These are phyloP conservation scores for Drosophila ezoana DNA, from an alignment of 2,888 invertebrate species.

Conservation along the genomic window DNA sequence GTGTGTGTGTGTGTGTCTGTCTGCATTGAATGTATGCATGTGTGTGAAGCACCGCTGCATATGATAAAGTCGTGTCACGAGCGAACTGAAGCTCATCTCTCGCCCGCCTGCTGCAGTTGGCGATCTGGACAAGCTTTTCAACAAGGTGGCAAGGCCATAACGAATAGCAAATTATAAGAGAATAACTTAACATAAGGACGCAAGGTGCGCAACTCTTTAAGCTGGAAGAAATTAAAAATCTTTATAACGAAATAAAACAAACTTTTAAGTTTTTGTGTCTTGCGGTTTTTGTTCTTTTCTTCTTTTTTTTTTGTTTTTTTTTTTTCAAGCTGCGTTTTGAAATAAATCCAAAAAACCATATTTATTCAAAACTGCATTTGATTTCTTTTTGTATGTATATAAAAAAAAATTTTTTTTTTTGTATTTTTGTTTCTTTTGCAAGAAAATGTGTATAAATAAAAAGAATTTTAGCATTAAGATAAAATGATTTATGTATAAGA, in stretches of 20 bases:
- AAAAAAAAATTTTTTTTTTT: constrained; percentile 57
- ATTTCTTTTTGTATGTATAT: constrained; percentile 49
- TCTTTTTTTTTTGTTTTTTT: constrained; percentile 34
- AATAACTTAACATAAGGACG: not conserved
- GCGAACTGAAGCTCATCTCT: not conserved
- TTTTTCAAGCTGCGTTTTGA: constrained; percentile 80
- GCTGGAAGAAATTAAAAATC: not conserved
- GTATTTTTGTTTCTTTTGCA: constrained; percentile 46
- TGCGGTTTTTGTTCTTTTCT: constrained; percentile 58
- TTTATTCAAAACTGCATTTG: constrained; percentile 83
- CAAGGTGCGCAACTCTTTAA: not conserved
- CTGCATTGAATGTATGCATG: constrained; percentile 7
- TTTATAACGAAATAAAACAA: constrained; percentile 61
- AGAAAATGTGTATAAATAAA: constrained; percentile 57
- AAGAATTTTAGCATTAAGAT: constrained; percentile 44
- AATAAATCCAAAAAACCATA: constrained; percentile 84
- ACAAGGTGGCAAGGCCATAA: constrained; percentile 8
- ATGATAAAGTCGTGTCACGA: not conserved
- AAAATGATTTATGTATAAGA: constrained; percentile 40
- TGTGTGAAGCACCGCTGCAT: not conserved
- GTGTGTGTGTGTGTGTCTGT: not conserved
- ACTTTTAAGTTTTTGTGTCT: constrained; percentile 53
- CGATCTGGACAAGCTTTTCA: constrained; percentile 22
- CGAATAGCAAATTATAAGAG: not conserved
- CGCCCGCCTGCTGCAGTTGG: not conserved